Percentiles rank a stretch among this genome's conserved stretches.
Conservation (phyloP, 2,888 invertebrate genomes). For the Aelia acuminata region DNA sequence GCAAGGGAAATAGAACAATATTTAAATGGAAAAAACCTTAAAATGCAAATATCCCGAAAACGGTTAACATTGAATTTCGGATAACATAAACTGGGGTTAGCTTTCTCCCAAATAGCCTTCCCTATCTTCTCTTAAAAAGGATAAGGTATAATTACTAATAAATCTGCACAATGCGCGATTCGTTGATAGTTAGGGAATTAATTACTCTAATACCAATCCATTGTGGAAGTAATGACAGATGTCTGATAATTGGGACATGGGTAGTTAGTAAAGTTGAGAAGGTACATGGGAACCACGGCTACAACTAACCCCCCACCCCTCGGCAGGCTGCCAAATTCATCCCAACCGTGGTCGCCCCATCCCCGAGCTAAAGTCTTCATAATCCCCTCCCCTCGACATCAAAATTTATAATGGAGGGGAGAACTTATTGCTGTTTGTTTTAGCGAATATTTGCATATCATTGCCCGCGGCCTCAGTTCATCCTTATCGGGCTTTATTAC, state of each 20-base stretch:
- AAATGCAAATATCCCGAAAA: too few species aligned
- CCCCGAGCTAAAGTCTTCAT: slow-evolving; percentile 18
- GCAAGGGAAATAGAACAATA: too few species aligned
- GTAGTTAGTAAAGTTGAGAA: not conserved
- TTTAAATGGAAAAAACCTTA: too few species aligned
- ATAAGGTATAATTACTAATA: too few species aligned
- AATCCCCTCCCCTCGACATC: slow-evolving; percentile 4
- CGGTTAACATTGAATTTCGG: too few species aligned
- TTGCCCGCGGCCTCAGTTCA: not conserved
- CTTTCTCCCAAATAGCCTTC: too few species aligned
- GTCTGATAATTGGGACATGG: not conserved
- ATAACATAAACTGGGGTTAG: too few species aligned
- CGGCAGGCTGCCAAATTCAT: not conserved
- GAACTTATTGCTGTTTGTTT: slow-evolving; percentile 37
- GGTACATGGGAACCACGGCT: not conserved
- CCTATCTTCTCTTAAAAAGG: too few species aligned
- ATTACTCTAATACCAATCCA: not conserved
- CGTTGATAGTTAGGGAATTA: too few species aligned
- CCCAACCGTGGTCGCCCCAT: not conserved
- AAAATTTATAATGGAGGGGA: slow-evolving; percentile 12
- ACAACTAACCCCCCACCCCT: not conserved
- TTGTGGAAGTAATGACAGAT: not conserved
- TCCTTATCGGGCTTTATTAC: not conserved
- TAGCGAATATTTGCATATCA: slow-evolving; percentile 8
- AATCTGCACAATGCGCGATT: too few species aligned